Evolutionary conservation across 2,113 vertebrate genomes (phyloP).

Genomic region (Lagopus muta): DNA sequence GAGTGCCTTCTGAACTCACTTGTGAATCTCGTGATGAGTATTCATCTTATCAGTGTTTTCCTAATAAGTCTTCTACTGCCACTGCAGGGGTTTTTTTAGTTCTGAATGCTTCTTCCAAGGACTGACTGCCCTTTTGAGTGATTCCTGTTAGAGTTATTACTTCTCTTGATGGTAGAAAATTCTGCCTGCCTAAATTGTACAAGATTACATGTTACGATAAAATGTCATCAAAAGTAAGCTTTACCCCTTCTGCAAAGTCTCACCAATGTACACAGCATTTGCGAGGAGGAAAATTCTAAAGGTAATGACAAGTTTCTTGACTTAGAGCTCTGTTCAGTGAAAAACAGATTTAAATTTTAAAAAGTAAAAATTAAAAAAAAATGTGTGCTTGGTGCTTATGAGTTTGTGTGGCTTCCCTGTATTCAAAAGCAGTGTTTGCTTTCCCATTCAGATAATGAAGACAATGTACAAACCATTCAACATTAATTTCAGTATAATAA

Average conservation of each 20-base stretch:
- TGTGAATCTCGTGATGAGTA: not conserved
- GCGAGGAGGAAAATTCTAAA: not conserved
- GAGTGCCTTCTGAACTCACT: not conserved
- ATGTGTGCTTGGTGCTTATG: not conserved
- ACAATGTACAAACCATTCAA: not conserved
- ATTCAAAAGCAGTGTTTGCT: not conserved
- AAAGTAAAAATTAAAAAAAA: not conserved
- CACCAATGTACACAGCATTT: not conserved
- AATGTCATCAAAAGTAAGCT: not conserved
- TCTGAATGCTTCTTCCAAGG: not conserved
- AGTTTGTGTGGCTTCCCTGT: not conserved
- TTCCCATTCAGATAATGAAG: too few relatives aligned
- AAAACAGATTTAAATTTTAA: not conserved
- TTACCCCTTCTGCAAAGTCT: not conserved
- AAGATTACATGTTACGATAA: not conserved
- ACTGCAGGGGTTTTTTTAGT: not conserved
- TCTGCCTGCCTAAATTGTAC: not conserved
- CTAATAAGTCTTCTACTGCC: not conserved
- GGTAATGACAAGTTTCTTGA: not conserved
- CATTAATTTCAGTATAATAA: not conserved
- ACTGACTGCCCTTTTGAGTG: not conserved
- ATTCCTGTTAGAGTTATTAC: not conserved
- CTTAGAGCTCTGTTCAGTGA: not conserved
- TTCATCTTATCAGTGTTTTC: not conserved
- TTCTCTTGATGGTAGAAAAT: not conserved